Base-by-base conservation (phyloP, 2,888 invertebrate species). In the Lepidochrysops patricia region DNA sequence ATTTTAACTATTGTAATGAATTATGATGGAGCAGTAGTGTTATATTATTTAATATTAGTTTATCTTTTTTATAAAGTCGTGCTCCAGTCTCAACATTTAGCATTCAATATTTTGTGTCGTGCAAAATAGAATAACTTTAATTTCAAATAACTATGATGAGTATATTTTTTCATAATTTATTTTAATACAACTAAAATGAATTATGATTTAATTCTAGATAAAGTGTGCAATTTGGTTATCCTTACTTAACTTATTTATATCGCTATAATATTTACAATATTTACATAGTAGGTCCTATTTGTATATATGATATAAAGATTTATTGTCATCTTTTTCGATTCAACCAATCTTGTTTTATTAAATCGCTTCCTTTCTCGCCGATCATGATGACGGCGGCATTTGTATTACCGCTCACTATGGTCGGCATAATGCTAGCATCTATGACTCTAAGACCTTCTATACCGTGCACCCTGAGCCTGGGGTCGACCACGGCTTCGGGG, bases 301-400 rank as follows among this genome's bases (percentile, higher is more conserved):
- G 19, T 43, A 6, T 13, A 57, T 29, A 15, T 32, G 27, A 19
- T 48, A 9, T n/a, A 2, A 1, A 6, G 2, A 26, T 4, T 25
- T 37, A 23, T 23, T 50, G 74, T 84, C 80, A 84, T 71, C 82
- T 78, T 66, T 74, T 76, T 43, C 68, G 68, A 68, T 82, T 70
- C 67, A 92, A 75, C 96, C 96, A 96, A 79, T 96, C 96, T 79
- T 94, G 92, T 79, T 96, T 96, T 61, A 96, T 93, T 72, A 96
- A 86, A 84, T 96, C 97, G 0, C 96, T 91, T 4, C 96, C 96
- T 76, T 96, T 97, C 74, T 97, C 97, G 0, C 93, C 97, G 29
- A 97, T 95, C 97, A 97, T 97, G 57, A 97, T 95, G n/a, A 94
- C 93, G 0, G 97, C 96, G 0, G 97, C 97, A 77, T 97, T 96